A percentile compares a stretch with the other conserved stretches of the same genome.
These are phyloP conservation scores for Plutomurus gul DNA, from an alignment of 1,140 invertebrate genomes.

Conservation along the genomic window DNA sequence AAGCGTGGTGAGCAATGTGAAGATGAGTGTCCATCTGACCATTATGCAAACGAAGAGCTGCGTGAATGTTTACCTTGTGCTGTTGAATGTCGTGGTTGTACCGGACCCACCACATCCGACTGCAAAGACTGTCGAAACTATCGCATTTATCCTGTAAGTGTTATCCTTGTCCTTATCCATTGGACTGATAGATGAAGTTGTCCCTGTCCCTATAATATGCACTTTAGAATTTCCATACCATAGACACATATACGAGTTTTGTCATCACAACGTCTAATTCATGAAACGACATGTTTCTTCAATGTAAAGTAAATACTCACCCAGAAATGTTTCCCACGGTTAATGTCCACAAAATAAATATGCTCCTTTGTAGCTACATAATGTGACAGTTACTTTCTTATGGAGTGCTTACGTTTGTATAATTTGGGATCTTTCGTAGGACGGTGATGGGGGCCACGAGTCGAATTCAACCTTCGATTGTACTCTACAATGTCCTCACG, in stretches of 20 bases:
- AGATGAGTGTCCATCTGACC: constrained; percentile 82
- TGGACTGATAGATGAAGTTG: background rate
- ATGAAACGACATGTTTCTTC: background rate
- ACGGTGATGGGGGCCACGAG: constrained; percentile 51
- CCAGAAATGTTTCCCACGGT: constrained; percentile 1
- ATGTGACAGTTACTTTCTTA: too few relatives aligned
- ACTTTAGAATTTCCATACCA: too few relatives aligned
- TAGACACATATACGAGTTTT: too few relatives aligned
- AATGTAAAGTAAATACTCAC: background rate
- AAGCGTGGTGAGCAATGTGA: constrained; percentile 87
- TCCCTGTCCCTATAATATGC: too few relatives aligned
- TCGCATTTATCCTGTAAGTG: constrained; percentile 71
- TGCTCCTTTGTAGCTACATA: too few relatives aligned
- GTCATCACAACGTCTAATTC: background rate
- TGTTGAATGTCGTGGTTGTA: constrained; percentile 80
- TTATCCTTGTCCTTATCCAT: background rate
- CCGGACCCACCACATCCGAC: constrained; percentile 73
- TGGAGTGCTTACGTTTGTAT: background rate
- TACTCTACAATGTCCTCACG: constrained; percentile 77
- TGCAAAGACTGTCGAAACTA: constrained; percentile 84
- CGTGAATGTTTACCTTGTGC: constrained; percentile 76
- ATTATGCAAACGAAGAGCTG: constrained; percentile 73
- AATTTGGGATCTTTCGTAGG: constrained; percentile 13
- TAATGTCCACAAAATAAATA: background rate
- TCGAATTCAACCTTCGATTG: constrained; percentile 80